Percentiles rank a stretch among this genome's conserved stretches.
Conservation (phyloP, 2,797 vertebrate genomes). For the Adelosebastes latens region DNA sequence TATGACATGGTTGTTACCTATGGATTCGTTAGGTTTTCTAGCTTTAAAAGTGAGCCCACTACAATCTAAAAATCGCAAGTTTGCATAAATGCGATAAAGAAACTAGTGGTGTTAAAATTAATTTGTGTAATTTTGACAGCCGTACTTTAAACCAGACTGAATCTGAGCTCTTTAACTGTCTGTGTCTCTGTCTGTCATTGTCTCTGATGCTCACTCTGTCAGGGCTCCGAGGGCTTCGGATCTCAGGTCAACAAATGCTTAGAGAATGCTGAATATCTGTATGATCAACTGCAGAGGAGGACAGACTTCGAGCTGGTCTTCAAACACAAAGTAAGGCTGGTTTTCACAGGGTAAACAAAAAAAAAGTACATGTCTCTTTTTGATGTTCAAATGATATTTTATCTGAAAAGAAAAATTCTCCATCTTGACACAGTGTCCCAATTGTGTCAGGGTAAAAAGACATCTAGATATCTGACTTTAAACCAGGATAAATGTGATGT, state of each 20-base stretch:
- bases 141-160: not conserved
- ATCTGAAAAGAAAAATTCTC: not conserved
- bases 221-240: conserved; percentile 82
- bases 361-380: not conserved
- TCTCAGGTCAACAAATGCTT: conserved; percentile 80
- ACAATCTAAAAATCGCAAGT: too few species aligned
- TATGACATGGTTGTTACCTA: too few species aligned
- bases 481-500: not conserved
- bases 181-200: not conserved
- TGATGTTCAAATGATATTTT: not conserved
- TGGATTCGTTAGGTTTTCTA: too few species aligned
- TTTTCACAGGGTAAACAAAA: not conserved
- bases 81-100: too few species aligned
- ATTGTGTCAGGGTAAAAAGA: not conserved
- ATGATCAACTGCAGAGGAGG: conserved; percentile 77
- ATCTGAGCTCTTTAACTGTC: not conserved
- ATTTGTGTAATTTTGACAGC: too few species aligned
- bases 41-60: too few species aligned
- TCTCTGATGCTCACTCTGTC: not conserved
- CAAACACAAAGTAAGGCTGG: conserved; percentile 71
- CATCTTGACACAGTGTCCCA: not conserved
- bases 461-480: not conserved
- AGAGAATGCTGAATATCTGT: conserved; percentile 83
- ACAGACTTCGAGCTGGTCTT: conserved; percentile 81
- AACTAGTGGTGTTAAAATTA: too few species aligned